phyloP scores from a whole-genome alignment of 2,113 vertebrate species.

The Cnemophilus loriae region DNA sequence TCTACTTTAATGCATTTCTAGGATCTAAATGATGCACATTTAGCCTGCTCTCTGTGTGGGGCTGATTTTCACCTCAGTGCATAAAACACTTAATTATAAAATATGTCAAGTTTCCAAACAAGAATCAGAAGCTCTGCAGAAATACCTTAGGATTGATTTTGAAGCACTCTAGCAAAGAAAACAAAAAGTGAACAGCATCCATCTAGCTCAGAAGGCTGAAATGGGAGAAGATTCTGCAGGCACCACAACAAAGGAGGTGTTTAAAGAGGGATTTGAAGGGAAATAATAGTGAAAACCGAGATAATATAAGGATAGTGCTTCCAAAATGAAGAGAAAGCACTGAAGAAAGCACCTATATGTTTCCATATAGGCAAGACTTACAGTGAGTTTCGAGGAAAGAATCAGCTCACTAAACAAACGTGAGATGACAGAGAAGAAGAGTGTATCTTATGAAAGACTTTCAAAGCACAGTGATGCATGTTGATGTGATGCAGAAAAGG shows the following conservation, averaged over 20 bases:
- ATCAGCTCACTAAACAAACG: neutral
- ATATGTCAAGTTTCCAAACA: constrained; percentile 46
- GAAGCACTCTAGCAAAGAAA: constrained; percentile 21
- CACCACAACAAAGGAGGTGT: neutral
- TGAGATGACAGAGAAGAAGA: neutral
- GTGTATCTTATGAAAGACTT: neutral
- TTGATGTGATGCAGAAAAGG: neutral
- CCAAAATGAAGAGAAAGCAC: neutral
- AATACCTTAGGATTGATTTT: constrained; percentile 33
- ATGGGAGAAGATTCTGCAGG: neutral
- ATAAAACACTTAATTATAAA: constrained; percentile 52
- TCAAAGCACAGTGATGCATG: neutral
- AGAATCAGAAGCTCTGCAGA: constrained; percentile 34
- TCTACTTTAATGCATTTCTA: neutral
- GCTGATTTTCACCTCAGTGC: constrained; percentile 46
- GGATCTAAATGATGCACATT: neutral
- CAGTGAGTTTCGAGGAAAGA: neutral
- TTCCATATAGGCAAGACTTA: neutral
- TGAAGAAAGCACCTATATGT: neutral
- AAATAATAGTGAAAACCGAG: neutral
- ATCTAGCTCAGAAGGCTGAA: neutral
- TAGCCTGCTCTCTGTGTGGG: constrained; percentile 27
- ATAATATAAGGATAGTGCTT: neutral
- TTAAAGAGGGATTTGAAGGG: neutral
- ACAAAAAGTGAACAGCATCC: neutral